Conservation (phyloP, 2,797 vertebrate genomes). For the Ispidina picta region DNA sequence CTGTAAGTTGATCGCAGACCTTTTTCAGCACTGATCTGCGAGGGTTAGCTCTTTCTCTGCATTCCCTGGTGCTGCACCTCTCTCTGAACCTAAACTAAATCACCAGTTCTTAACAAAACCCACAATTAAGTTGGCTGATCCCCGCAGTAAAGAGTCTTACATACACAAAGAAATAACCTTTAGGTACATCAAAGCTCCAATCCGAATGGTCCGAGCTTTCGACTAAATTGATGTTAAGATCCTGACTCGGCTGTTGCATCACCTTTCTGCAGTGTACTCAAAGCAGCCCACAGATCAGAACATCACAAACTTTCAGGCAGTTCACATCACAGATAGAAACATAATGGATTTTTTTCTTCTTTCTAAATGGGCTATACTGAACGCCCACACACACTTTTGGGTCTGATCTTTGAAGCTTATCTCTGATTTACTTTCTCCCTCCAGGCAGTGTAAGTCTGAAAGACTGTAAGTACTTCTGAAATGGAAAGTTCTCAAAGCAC, state of each 20-base stretch:
- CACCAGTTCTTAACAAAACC: conserved; percentile 54
- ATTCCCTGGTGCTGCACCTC: conserved; percentile 4
- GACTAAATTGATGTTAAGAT: conserved; percentile 61
- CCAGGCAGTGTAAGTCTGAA: conserved; percentile 68
- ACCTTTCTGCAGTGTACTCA: conserved; percentile 55
- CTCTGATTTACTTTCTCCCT: conserved; percentile 69
- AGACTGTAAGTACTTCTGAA: conserved; percentile 68
- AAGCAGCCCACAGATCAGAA: conserved; percentile 61
- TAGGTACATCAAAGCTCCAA: conserved; percentile 42
- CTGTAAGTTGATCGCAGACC: not conserved
- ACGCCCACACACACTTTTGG: conserved; percentile 67
- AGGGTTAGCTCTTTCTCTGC: conserved; percentile 41
- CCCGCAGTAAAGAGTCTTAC: conserved; percentile 21
- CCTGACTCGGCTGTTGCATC: conserved; percentile 43
- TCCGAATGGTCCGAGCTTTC: conserved; percentile 45
- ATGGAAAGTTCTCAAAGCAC: conserved; percentile 67
- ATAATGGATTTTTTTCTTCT: conserved; percentile 65
- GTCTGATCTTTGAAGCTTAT: conserved; percentile 73
- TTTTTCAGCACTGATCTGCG: not conserved
- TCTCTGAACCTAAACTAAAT: conserved; percentile 57
- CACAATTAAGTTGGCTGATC: conserved; percentile 47
- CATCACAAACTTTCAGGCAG: conserved; percentile 67
- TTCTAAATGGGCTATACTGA: conserved; percentile 65
- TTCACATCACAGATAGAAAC: conserved; percentile 66
- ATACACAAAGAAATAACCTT: conserved; percentile 50